Evolutionary conservation across 2,797 vertebrate genomes (phyloP).

Genomic region (Peromyscus melanophrys): DNA sequence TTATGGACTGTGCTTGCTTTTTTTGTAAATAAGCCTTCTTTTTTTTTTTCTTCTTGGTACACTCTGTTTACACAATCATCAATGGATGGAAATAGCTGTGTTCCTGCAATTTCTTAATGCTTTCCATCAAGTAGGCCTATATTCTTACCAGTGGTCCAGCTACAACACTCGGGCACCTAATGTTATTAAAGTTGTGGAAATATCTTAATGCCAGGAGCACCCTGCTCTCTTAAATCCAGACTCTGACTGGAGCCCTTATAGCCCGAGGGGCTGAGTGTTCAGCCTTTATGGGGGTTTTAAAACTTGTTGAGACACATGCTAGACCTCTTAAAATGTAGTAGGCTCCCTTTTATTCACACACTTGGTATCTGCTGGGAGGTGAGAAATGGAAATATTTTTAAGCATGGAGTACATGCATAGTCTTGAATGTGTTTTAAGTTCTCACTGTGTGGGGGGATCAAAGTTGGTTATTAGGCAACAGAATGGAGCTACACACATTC

Average conservation of each 20-base stretch:
- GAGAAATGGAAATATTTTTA: slow-evolving; percentile 75
- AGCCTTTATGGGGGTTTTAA: slow-evolving; percentile 76
- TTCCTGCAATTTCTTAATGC: slow-evolving; percentile 78
- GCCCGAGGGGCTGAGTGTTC: slow-evolving; percentile 58
- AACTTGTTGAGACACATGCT: slow-evolving; percentile 76
- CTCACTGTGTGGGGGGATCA: slow-evolving; percentile 60
- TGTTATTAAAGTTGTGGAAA: slow-evolving; percentile 48
- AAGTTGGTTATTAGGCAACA: slow-evolving; percentile 33
- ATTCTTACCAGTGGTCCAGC: slow-evolving; percentile 48
- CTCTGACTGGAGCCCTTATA: slow-evolving; percentile 63
- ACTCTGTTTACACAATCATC: slow-evolving; percentile 85
- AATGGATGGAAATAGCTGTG: slow-evolving; percentile 77
- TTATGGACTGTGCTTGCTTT: slow-evolving; percentile 86
- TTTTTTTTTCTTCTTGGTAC: slow-evolving; percentile 75
- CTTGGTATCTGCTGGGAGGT: slow-evolving; percentile 66
- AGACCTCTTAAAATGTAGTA: slow-evolving; percentile 78
- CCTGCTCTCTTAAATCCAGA: slow-evolving; percentile 65
- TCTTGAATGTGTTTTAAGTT: slow-evolving; percentile 69
- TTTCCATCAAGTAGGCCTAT: slow-evolving; percentile 32
- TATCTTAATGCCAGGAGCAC: slow-evolving; percentile 67
- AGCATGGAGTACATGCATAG: slow-evolving; percentile 39
- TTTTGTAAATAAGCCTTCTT: slow-evolving; percentile 83
- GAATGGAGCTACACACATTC: not conserved
- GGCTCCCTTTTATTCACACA: slow-evolving; percentile 72
- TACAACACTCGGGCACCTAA: not conserved